Evolutionary conservation across 1,140 invertebrate species (phyloP).

Genomic region (Cyphomyrmex costatus): DNA sequence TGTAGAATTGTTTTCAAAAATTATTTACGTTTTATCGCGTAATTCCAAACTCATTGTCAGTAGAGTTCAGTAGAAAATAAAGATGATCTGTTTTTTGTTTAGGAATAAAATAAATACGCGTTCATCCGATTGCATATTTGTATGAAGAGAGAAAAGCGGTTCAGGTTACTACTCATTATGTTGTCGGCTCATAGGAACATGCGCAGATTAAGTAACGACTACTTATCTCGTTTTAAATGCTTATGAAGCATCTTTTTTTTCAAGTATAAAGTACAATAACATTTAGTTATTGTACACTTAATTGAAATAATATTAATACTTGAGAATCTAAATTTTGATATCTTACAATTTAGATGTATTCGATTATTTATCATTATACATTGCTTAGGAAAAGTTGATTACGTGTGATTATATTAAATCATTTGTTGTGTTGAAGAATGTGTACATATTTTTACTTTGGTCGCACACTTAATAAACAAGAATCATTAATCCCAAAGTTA

Average conservation of each 20-base stretch:
- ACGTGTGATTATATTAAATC: conserved; percentile 76
- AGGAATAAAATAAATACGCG: conserved; percentile 77
- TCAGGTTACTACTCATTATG: conserved; percentile 74
- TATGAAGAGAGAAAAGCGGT: conserved; percentile 76
- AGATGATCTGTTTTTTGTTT: conserved; percentile 77
- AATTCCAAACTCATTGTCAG: conserved; percentile 37
- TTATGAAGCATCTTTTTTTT: conserved; percentile 49
- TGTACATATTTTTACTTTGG: conserved; percentile 78
- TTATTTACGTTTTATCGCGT: conserved; percentile 32
- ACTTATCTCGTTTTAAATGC: conserved; percentile 55
- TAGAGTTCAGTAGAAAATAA: conserved; percentile 59
- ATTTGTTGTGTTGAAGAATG: conserved; percentile 75
- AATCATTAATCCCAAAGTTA: conserved; percentile 77
- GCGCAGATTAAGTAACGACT: conserved; percentile 62
- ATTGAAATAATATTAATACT: conserved; percentile 23
- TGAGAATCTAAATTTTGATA: conserved; percentile 66
- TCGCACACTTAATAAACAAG: conserved; percentile 79
- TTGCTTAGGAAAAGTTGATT: conserved; percentile 72
- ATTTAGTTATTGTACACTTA: neutral
- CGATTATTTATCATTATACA: conserved; percentile 76
- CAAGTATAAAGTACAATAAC: conserved; percentile 67
- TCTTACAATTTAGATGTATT: conserved; percentile 70
- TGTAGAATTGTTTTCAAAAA: conserved; percentile 3
- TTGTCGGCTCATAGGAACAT: conserved; percentile 72
- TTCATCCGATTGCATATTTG: conserved; percentile 78